These are phyloP conservation scores for Parapristionchus giblindavisi DNA, from an alignment of 2,888 invertebrate species.

Conservation along the genomic window DNA sequence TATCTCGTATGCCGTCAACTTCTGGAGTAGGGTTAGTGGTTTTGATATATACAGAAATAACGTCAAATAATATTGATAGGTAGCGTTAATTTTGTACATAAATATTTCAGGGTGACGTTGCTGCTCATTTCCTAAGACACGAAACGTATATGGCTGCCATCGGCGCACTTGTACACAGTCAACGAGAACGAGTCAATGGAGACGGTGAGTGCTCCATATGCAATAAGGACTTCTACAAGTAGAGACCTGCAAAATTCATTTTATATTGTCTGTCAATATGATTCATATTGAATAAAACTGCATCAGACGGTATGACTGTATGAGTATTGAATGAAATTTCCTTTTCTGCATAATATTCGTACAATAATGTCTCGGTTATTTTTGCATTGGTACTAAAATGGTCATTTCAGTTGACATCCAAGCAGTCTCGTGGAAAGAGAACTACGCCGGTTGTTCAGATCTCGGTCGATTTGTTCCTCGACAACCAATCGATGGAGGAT, in stretches of 20 bases:
- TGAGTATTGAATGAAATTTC: no score
- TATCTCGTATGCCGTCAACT: slow-evolving; percentile 78
- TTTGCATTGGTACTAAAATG: no score
- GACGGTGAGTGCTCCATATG: slow-evolving; percentile 6
- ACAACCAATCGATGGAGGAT: slow-evolving; percentile 47
- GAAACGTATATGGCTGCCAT: slow-evolving; percentile 80
- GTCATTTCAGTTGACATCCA: slow-evolving; percentile 68
- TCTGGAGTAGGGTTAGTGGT: slow-evolving; percentile 75
- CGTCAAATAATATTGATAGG: no score
- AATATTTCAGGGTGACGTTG: slow-evolving; percentile 74
- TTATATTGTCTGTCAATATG: background rate
- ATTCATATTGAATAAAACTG: background rate
- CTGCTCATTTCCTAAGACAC: slow-evolving; percentile 78
- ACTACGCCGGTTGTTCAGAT: slow-evolving; percentile 78
- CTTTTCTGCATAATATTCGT: no score
- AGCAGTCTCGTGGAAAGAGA: slow-evolving; percentile 78
- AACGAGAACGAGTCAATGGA: background rate
- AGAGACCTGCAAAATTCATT: no score
- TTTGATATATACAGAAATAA: no score
- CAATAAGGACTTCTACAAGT: no score
- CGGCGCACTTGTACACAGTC: slow-evolving; percentile 77
- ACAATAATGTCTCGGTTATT: no score
- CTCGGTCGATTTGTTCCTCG: slow-evolving; percentile 72
- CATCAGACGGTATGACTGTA: no score
- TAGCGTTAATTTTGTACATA: no score